phyloP scores from a whole-genome alignment of 2,797 vertebrate species.

The Neostethus bicornis region DNA sequence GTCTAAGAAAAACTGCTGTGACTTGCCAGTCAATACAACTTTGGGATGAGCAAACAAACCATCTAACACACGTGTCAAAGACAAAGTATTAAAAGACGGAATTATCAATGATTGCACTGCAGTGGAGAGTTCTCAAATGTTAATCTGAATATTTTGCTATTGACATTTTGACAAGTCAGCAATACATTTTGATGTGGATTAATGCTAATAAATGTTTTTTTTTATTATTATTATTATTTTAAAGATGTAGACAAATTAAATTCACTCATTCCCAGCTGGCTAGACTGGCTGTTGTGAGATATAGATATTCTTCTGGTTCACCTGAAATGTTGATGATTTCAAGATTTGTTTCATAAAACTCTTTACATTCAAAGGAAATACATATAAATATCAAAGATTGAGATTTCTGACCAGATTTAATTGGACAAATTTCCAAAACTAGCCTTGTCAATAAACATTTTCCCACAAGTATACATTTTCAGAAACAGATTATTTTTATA shows the following conservation, averaged over 20 bases:
- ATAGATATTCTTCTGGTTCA: no score
- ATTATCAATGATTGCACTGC: not conserved
- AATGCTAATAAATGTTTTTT: no score
- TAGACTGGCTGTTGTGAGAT: no score
- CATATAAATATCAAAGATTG: not conserved
- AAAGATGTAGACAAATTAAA: no score
- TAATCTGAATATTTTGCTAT: not conserved
- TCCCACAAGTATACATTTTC: not conserved
- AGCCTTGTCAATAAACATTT: not conserved
- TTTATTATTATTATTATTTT: no score
- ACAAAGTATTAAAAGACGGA: conserved; percentile 9
- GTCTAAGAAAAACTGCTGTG: conserved; percentile 59
- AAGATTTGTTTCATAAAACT: not conserved
- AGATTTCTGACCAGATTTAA: not conserved
- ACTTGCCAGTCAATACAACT: conserved; percentile 58
- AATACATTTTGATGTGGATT: no score
- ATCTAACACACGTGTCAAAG: conserved; percentile 21
- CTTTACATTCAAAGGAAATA: not conserved
- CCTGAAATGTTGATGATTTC: not conserved
- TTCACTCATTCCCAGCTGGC: no score
- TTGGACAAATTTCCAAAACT: not conserved
- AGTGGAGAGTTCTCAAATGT: conserved; percentile 11
- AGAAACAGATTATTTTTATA: not conserved
- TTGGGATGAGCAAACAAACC: conserved; percentile 48
- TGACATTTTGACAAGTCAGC: conserved; percentile 5